A percentile compares a stretch with the other conserved stretches of the same genome.
phyloP scores from a whole-genome alignment of 2,113 vertebrate species.

The Struthidea cinerea region DNA sequence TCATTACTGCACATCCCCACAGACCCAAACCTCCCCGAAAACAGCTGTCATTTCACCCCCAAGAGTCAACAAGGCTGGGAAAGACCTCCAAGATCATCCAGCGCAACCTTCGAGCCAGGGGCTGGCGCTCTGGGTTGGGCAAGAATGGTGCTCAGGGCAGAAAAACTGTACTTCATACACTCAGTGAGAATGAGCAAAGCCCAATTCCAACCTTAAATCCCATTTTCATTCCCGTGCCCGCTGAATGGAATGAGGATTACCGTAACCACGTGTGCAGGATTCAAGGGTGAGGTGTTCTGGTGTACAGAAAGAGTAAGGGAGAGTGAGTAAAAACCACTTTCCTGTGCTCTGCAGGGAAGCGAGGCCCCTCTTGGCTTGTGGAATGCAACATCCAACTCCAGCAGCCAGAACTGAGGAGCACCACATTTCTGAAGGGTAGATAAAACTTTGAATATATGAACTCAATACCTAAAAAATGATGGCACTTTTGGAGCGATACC shows the following conservation, averaged over 20 bases:
- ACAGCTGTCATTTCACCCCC: neutral
- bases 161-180: neutral
- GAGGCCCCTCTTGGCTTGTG: neutral
- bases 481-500: neutral
- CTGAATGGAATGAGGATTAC: neutral
- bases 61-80: neutral
- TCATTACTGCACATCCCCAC: no score
- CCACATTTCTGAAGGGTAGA: rapidly evolving
- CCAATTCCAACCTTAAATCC: neutral
- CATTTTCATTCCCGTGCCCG: neutral
- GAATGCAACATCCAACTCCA: neutral
- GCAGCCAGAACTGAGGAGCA: neutral
- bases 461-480: neutral
- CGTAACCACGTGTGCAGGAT: neutral
- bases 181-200: neutral
- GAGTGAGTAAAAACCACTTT: rapidly evolving
- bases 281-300: neutral
- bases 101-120: neutral
- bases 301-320: neutral
- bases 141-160: neutral
- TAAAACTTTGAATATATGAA: neutral
- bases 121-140: no score
- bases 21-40: neutral
- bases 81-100: neutral
- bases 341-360: neutral